Evolutionary conservation across 2,113 vertebrate species (phyloP).

Genomic region (Cyprinodon brontotheroides): DNA sequence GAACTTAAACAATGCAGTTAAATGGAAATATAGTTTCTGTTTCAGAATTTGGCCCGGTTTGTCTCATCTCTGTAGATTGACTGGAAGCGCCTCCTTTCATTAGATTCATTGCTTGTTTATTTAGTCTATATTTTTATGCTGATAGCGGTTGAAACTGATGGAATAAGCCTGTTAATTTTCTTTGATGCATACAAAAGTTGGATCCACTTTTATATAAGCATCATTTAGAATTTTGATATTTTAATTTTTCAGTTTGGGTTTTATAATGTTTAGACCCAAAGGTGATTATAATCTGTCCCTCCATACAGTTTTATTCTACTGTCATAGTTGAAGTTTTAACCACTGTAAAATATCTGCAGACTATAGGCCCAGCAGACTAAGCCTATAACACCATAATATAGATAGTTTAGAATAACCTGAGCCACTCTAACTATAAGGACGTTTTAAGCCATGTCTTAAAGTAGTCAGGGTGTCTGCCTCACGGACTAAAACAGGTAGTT

Average conservation of each 20-base stretch:
- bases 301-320: not conserved
- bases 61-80: no score
- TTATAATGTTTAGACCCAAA: not conserved
- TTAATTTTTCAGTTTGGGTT: not conserved
- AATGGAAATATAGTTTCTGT: not conserved
- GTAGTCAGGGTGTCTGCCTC: no score
- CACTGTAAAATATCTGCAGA: no score
- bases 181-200: not conserved
- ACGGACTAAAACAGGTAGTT: no score
- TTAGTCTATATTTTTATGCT: not conserved
- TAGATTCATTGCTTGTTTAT: not conserved
- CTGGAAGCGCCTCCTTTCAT: not conserved
- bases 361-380: no score
- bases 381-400: no score
- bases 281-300: not conserved
- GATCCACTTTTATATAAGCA: not conserved
- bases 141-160: not conserved
- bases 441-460: no score
- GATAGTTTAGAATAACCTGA: no score
- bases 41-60: no score
- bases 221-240: not conserved
- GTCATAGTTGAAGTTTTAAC: no score
- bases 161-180: not conserved
- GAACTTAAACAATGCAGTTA: not conserved
- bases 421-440: no score